Base-by-base conservation (phyloP, 2,113 vertebrate species). In the Cairina moschata region DNA sequence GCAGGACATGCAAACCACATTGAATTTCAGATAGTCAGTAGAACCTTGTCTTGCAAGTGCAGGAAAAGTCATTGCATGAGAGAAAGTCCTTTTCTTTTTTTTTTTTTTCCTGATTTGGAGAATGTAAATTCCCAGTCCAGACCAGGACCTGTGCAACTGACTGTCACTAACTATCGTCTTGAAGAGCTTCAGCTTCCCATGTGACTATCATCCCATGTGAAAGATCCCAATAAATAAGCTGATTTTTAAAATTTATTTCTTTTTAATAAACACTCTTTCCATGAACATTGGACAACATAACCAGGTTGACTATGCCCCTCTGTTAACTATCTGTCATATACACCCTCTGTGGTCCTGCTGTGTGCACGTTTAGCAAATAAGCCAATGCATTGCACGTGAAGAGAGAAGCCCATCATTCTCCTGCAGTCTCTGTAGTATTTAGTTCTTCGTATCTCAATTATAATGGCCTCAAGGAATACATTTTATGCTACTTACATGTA, bases 1-100 rank as follows among this genome's bases (percentile, higher is more conserved):
- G 9, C n/a, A 34, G 14, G 13, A 68, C 7, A 50, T 50, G 48
- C 62, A 88, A 68, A 72, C 11, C 0, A 0, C 17, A 52, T 0
- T 1, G 36, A 16, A 60, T 26, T 85, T 91, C 34, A 65, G 69
- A 34, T 20, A 34, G 21, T 34, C 17, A 6, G 32, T 60, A 86
- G 12, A 46, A 52, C 6, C 12, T 59, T 2, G 5, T 78, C 25
- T 44, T 68, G 8, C 14, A 88, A 22, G 26, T 60, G 48, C n/a
- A 65, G 6, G 4, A 55, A 46, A 40, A 63, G n/a, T 17, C 50
- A 52, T 52, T 52, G 50, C 25, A 10, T 29, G 7, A 38, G n/a
- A n/a, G 16, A 34, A 0, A 2, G 8, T 52, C 17, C 68, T 77
- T 11, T 48, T 48, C n/a, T n/a, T 18, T 44, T 44, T 75, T 59